Base-by-base conservation (phyloP, 2,888 invertebrate species). In the Gryllus longicercus region DNA sequence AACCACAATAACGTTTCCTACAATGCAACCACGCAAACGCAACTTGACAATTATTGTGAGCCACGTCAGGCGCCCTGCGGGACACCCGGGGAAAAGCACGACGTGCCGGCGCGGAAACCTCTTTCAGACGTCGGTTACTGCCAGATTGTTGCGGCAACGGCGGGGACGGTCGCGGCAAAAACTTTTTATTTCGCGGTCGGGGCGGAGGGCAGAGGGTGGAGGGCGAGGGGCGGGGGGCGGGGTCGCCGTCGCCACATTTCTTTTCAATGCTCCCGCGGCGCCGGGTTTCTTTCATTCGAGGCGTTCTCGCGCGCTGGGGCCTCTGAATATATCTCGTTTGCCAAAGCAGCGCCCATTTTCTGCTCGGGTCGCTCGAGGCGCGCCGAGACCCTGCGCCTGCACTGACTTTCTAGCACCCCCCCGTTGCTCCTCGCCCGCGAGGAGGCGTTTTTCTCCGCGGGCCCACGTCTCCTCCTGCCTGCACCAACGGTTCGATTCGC, bases 281-380 rank as follows among this genome's bases (percentile, higher is more conserved):
- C 63, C 63, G 63, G 63, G 14, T 63, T 63, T n/a, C n/a, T 63
- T 63, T 63, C 63, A 63, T n/a, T 18, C 63, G 63, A n/a, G 63
- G 14, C 63, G 63, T 63, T 14, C 63, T 14, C 63, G 16, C 14
- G 63, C 63, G 14, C 63, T 18, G n/a, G 63, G 63, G 16, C 16
- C 63, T 18, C 63, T 63, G 63, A 63, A 63, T 63, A 63, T 63
- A 63, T 63, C 63, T 63, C 63, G 63, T 63, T 63, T 63, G 63
- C 63, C 63, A 63, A 38, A 63, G 63, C 63, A n/a, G 63, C 63
- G 63, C 63, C 63, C 63, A 63, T 63, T 63, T 63, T 63, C 63
- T n/a, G 63, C 63, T 63, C 63, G 63, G 63, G 63, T 63, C 63
- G 63, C n/a, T 63, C 63, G n/a, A n/a, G 14, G 10, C 63, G 63